Conservation (phyloP, 2,888 invertebrate genomes). For the Drosophila aldrichi region DNA sequence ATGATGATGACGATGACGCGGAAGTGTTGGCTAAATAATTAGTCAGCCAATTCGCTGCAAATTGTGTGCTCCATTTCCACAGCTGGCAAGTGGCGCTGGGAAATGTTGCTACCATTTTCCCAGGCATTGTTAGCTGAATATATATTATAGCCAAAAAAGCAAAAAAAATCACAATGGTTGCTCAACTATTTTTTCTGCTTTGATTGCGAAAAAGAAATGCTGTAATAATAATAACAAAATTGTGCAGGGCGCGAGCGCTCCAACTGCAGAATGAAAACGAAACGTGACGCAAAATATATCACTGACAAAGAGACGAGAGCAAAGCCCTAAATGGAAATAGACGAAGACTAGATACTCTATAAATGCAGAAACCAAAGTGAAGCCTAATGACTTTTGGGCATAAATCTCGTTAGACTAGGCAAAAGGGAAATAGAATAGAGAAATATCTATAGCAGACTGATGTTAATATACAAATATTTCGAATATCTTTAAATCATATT, state of each 20-base stretch:
- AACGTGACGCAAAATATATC: constrained; percentile 71
- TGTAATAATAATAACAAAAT: constrained; percentile 73
- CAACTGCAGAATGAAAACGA: constrained; percentile 71
- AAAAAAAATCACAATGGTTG: constrained; percentile 53
- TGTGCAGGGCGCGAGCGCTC: constrained; percentile 63
- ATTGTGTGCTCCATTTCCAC: constrained; percentile 68
- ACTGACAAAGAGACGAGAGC: constrained; percentile 35
- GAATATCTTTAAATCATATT: too few species aligned
- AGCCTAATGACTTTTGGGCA: too few species aligned
- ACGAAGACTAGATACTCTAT: constrained; percentile 24
- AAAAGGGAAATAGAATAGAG: too few species aligned
- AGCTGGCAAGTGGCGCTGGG: constrained; percentile 52
- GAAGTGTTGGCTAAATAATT: constrained; percentile 61
- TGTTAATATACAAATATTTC: too few species aligned
- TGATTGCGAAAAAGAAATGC: constrained; percentile 65
- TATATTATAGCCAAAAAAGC: constrained; percentile 19
- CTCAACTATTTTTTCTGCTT: constrained; percentile 50
- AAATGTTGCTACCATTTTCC: constrained; percentile 57
- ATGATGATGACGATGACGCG: constrained; percentile 39
- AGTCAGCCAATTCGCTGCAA: constrained; percentile 53
- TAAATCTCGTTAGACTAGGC: too few species aligned
- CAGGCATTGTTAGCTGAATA: constrained; percentile 57
- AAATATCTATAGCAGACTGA: too few species aligned
- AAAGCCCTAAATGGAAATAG: background rate
- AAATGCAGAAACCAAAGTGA: too few species aligned